Evolutionary conservation across 2,797 vertebrate species (phyloP).

Genomic region (Oreortyx pictus): DNA sequence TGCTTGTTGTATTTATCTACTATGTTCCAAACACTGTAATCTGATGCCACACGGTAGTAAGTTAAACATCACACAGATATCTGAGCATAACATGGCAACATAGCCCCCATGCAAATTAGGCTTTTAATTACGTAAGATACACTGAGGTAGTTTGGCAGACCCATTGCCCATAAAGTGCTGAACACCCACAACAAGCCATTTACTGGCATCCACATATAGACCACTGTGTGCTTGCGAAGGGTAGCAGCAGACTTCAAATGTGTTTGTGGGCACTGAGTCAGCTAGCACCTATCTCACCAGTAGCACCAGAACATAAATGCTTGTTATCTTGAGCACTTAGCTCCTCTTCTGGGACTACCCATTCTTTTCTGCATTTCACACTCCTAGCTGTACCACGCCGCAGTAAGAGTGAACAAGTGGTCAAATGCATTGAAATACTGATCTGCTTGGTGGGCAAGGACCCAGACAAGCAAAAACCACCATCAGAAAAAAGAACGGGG

Average conservation of each 20-base stretch:
- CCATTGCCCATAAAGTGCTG: not conserved
- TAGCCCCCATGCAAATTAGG: not conserved
- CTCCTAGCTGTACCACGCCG: not conserved
- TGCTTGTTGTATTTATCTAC: constrained; percentile 4
- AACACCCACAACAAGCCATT: not conserved
- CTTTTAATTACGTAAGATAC: not conserved
- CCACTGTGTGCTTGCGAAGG: not conserved
- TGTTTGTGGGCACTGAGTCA: not conserved
- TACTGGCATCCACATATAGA: not conserved
- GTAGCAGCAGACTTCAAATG: not conserved
- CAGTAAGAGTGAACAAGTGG: not conserved
- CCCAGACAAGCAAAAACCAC: constrained; percentile 6
- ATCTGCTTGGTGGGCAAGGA: not conserved
- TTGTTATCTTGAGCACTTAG: not conserved
- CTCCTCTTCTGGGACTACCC: constrained; percentile 10
- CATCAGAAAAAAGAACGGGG: not conserved
- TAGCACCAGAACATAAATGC: not conserved
- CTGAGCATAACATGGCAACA: not conserved
- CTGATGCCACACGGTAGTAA: not conserved
- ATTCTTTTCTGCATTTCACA: not conserved
- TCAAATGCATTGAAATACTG: not conserved
- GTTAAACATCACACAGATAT: not conserved
- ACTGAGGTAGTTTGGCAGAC: not conserved
- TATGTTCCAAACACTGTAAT: not conserved
- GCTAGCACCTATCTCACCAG: not conserved